phyloP scores from a whole-genome alignment of 2,797 vertebrate species.

The Apogon talboti region DNA sequence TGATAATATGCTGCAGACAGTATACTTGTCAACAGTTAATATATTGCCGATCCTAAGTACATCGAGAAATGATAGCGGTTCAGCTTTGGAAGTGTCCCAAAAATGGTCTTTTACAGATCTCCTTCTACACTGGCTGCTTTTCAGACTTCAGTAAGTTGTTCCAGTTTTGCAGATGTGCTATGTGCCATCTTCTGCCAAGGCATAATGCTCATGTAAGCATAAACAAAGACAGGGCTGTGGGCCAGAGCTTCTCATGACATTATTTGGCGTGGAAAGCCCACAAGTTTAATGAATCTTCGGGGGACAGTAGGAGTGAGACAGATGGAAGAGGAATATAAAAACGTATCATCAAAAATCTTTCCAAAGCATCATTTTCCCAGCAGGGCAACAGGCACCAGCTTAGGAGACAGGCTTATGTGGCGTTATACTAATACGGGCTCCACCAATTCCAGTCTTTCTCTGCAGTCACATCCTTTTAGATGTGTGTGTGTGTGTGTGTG shows the following conservation, averaged over 20 bases:
- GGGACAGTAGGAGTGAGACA: conserved; percentile 24
- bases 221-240: conserved; percentile 35
- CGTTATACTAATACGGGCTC: conserved; percentile 47
- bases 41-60: too few species aligned
- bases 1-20: too few species aligned
- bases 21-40: too few species aligned
- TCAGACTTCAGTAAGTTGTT: conserved; percentile 9
- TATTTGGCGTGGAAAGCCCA: conserved; percentile 46
- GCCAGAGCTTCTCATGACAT: conserved; percentile 38
- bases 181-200: conserved; percentile 42
- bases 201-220: conserved; percentile 44
- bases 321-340: conserved; percentile 53
- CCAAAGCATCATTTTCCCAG: conserved; percentile 51
- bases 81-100: conserved; percentile 20
- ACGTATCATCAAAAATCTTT: conserved; percentile 54
- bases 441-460: conserved; percentile 13
- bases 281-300: conserved; percentile 57
- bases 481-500: too few species aligned
- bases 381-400: conserved; percentile 47
- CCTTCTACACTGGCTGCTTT: conserved; percentile 16
- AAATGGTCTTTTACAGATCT: conserved; percentile 15
- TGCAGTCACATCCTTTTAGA: conserved; percentile 6
- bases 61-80: conserved; percentile 17
- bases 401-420: conserved; percentile 41
- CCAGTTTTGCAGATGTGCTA: conserved; percentile 50